Conservation (phyloP, 2,888 invertebrate species). For the Schrankia costaestrigalis region DNA sequence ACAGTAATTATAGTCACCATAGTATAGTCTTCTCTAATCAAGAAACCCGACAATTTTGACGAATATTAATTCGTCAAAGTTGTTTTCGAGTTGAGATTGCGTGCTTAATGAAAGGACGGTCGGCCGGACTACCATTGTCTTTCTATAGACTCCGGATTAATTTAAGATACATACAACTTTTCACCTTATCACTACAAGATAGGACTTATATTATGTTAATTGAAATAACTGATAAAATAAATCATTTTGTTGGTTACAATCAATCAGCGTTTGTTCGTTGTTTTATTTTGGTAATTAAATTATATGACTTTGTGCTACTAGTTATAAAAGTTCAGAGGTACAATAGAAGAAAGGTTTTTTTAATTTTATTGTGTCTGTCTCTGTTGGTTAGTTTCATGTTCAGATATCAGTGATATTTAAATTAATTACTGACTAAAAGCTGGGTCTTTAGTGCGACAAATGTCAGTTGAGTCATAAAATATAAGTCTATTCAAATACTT, state of each 20-base stretch:
- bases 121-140: slow-evolving; percentile 40
- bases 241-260: slow-evolving; percentile 31
- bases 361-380: no score
- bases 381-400: no score
- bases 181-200: background rate
- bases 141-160: slow-evolving; percentile 27
- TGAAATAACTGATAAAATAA: slow-evolving; percentile 10
- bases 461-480: no score
- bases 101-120: slow-evolving; percentile 60
- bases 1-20: slow-evolving; percentile 24
- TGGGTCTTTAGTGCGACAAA: no score
- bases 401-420: no score
- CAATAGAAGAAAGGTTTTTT: no score
- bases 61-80: slow-evolving; percentile 72
- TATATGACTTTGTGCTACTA: slow-evolving; percentile 8
- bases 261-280: slow-evolving; percentile 26
- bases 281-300: slow-evolving; percentile 34
- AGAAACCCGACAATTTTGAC: slow-evolving; percentile 63
- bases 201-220: slow-evolving; percentile 4
- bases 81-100: slow-evolving; percentile 69
- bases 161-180: slow-evolving; percentile 7
- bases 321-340: no score
- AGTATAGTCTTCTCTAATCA: slow-evolving; percentile 50
- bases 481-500: no score
- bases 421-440: no score